A percentile compares a stretch with the other conserved stretches of the same genome.
Evolutionary conservation across 2,113 vertebrate species (phyloP).

Genomic region (Chitala chitala): DNA sequence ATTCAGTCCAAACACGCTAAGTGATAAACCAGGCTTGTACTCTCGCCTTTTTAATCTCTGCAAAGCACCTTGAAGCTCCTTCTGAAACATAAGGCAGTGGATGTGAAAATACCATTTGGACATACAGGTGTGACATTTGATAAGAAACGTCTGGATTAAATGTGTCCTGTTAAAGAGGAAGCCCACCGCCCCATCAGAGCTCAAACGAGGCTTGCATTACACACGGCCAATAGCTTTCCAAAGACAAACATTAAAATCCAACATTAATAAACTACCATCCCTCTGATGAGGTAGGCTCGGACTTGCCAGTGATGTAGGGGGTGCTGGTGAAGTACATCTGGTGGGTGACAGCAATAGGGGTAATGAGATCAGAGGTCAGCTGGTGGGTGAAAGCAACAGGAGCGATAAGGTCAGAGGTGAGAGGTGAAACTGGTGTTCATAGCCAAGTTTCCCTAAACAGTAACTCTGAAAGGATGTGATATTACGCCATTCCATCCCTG

Average conservation of each 20-base stretch:
- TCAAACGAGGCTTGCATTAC: slow-evolving; percentile 85
- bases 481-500: too few species aligned
- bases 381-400: slow-evolving; percentile 15
- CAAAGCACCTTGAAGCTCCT: slow-evolving; percentile 91
- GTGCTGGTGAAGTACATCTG: slow-evolving; percentile 71
- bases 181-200: slow-evolving; percentile 84
- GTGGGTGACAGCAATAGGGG: background rate
- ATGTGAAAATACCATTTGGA: slow-evolving; percentile 89
- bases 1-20: slow-evolving; percentile 90
- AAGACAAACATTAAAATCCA: slow-evolving; percentile 85
- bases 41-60: slow-evolving; percentile 87
- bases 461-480: too few species aligned
- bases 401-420: too few species aligned
- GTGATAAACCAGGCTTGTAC: slow-evolving; percentile 91
- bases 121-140: slow-evolving; percentile 95
- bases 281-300: slow-evolving; percentile 77
- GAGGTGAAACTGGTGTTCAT: too few species aligned
- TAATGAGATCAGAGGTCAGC: slow-evolving; percentile 32
- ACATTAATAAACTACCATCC: slow-evolving; percentile 88
- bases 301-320: slow-evolving; percentile 79
- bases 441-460: too few species aligned
- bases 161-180: slow-evolving; percentile 92
- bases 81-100: slow-evolving; percentile 88
- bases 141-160: slow-evolving; percentile 95
- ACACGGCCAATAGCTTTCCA: slow-evolving; percentile 88